A percentile compares a stretch with the other conserved stretches of the same genome.
phyloP scores from a whole-genome alignment of 30 jellyfish, hydroid and myxozoan genomes.

The Cassiopea andromeda region DNA sequence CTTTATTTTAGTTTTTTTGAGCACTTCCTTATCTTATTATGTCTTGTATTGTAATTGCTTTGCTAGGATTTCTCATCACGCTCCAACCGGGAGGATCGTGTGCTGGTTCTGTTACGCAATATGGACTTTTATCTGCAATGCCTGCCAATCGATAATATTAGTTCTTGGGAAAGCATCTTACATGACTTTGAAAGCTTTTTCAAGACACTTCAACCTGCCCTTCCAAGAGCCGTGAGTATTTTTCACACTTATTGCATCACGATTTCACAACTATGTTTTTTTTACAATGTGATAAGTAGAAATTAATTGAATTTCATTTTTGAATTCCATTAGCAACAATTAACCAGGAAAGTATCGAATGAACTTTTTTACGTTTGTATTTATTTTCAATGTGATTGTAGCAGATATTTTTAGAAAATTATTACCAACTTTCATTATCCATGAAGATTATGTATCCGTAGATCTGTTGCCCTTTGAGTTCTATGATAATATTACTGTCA shows the following conservation, averaged over 20 bases:
- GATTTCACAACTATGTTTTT: background rate
- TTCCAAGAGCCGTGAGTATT: slow-evolving; percentile 78
- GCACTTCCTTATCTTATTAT: background rate
- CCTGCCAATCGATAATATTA: slow-evolving; percentile 51
- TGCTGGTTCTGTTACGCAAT: slow-evolving; percentile 35
- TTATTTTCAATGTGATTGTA: too few species aligned
- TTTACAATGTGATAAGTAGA: background rate
- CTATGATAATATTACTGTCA: too few species aligned
- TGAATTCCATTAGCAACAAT: too few species aligned
- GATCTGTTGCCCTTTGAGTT: too few species aligned
- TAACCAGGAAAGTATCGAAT: too few species aligned
- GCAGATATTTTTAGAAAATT: too few species aligned
- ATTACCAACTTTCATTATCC: too few species aligned
- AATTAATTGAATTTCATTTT: too few species aligned
- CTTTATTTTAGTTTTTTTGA: background rate
- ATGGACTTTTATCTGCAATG: slow-evolving; percentile 44
- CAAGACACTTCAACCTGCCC: slow-evolving; percentile 62
- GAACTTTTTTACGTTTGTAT: too few species aligned
- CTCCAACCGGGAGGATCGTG: slow-evolving; percentile 69
- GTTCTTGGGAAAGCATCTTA: slow-evolving; percentile 63
- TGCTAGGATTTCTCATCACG: slow-evolving; percentile 80
- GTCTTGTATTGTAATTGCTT: background rate
- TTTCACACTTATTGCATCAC: background rate
- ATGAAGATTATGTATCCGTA: too few species aligned
- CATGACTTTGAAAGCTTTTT: slow-evolving; percentile 85